Evolutionary conservation across 2,113 vertebrate species (phyloP).

Genomic region (Bos javanicus): DNA sequence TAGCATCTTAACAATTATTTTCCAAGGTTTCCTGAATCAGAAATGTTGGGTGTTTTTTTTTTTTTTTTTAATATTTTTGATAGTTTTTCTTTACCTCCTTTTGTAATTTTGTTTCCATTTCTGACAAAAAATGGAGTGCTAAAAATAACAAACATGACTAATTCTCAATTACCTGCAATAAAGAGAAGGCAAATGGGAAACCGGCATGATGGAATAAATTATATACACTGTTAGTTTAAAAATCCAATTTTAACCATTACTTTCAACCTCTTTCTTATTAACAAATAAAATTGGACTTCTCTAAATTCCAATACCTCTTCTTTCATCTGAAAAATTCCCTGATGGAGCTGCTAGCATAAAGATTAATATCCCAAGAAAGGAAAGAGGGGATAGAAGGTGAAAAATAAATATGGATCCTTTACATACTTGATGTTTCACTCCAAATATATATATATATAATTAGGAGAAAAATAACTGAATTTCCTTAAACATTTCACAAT

Average conservation of each 20-base stretch:
- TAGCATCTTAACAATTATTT: not conserved
- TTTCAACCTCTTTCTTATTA: constrained; percentile 59
- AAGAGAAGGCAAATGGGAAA: constrained; percentile 47
- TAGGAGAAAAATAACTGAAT: not conserved
- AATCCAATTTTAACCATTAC: constrained; percentile 57
- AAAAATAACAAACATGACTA: constrained; percentile 70
- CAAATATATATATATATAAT: not conserved
- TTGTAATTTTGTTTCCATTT: constrained; percentile 42
- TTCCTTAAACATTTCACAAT: not conserved
- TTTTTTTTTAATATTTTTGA: not conserved
- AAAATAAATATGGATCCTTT: not conserved
- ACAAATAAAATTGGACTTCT: constrained; percentile 50
- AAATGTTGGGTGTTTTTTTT: not conserved
- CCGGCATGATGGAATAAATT: constrained; percentile 53
- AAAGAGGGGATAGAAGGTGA: not conserved
- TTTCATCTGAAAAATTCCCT: constrained; percentile 13
- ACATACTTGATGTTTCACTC: not conserved
- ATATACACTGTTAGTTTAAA: constrained; percentile 51
- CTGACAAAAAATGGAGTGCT: constrained; percentile 35
- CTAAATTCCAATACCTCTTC: constrained; percentile 22
- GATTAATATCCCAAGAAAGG: not conserved
- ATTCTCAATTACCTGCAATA: constrained; percentile 66
- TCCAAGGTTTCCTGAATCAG: not conserved
- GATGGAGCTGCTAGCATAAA: not conserved
- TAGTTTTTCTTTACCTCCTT: constrained; percentile 41